Evolutionary conservation across 2,797 vertebrate genomes (phyloP), one percentile per base, ranked within the genome.

Genomic region (Labroides dimidiatus): DNA sequence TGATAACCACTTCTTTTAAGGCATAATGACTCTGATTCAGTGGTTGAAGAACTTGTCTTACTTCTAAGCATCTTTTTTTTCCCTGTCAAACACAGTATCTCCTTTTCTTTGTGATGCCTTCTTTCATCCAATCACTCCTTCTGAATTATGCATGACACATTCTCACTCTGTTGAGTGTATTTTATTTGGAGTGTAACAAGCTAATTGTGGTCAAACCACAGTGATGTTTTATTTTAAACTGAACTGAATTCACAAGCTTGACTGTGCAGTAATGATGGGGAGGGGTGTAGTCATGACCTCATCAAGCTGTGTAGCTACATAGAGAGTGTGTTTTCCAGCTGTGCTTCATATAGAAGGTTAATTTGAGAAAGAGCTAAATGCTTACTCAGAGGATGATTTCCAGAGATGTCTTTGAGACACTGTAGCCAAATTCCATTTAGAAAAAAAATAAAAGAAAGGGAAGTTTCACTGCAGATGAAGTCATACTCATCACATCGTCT

Each of bases 381-480:
- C 48, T 27, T 43, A 15, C 55, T 36, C 23, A 2, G 42, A 57
- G 36, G 71, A 80, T 45, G 24, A 75, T 33, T 72, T 88, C 62
- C 74, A 78, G 53, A 69, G 50, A 73, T 54, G 48, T 78, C 84
- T 84, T 79, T 71, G 21, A 81, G 78, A 75, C 47, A 36, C 47
- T 75, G 53, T 64, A 58, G 41, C 64, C 30, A 55, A 64, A 60
- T 55, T 64, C 65, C 63, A 57, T 58, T 83, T 81, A 70, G 78
- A 84, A 81, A 80, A 80, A 33, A 59, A 48, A 60, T 84, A 81
- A 80, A 80, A 33, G 57, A 48, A 60, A 60, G 42, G 80, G 24
- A 83, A 64, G 63, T 39, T 63, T 36, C 65, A 47, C 61, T 17
- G 72, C 41, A 45, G 70, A 84, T 85, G 61, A 85, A 84, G 61